A percentile compares a stretch with the other conserved stretches of the same genome.
These are phyloP conservation scores for Phymorhynchus buccinoides DNA, from an alignment of 1,140 invertebrate genomes.

Conservation along the genomic window DNA sequence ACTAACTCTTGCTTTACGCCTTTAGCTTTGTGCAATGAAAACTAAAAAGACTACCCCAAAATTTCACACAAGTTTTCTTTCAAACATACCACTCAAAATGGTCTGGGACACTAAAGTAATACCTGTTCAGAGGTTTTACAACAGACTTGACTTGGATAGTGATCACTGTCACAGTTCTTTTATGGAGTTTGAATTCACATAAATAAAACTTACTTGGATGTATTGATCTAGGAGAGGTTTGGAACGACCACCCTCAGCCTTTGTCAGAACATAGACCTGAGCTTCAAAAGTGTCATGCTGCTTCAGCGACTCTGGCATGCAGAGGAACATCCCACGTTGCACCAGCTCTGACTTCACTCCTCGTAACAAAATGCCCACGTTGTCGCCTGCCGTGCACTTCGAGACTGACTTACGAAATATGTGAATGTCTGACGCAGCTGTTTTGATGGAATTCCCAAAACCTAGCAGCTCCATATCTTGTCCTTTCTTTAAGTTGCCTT, in stretches of 20 bases:
- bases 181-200: no score
- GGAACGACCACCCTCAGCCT: constrained; percentile 86
- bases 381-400: constrained; percentile 95
- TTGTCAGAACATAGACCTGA: constrained; percentile 83
- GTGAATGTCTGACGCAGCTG: constrained; percentile 87
- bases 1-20: no score
- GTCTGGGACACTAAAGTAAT: no score
- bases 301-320: constrained; percentile 71
- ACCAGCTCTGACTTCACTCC: constrained; percentile 94
- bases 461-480: constrained; percentile 93
- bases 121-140: no score
- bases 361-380: constrained; percentile 92
- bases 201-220: constrained; percentile 80
- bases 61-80: no score
- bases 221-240: constrained; percentile 86
- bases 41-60: no score
- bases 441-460: constrained; percentile 88
- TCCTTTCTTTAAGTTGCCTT: constrained; percentile 89
- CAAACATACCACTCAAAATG: no score
- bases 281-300: constrained; percentile 74
- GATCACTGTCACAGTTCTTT: no score
- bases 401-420: constrained; percentile 98
- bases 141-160: no score
- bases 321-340: constrained; percentile 92
- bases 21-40: no score